Evolutionary conservation across 2,113 vertebrate genomes (phyloP), one percentile per base, ranked within the genome.

Genomic region (Hippotragus niger): DNA sequence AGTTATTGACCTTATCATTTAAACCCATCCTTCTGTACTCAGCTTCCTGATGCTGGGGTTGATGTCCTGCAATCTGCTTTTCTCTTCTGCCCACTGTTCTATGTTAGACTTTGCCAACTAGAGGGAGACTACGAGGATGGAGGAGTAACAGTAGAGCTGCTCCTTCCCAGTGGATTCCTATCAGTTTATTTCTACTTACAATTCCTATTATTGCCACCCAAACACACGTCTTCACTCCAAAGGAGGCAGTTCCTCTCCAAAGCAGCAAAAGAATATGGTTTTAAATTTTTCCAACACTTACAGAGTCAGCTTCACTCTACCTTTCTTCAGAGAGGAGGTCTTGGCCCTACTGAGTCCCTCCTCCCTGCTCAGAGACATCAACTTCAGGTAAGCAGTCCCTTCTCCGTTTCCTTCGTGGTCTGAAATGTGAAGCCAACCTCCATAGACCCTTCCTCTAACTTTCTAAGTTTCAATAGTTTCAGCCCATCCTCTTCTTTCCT

Each of bases 331-430:
- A 62, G n/a, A 55, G 4, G 43, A 6, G 5, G 1, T 29, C 13
- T 88, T 88, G 62, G 55, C 11, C 40, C 45, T 13, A 9, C 0
- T 45, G 53, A 23, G 12, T 11, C n/a, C 25, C 1, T 60, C 2
- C 12, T 71, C 7, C 78, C 47, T 33, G 19, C 27, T 94, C 36
- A 50, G 13, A 81, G 7, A 43, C 88, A 19, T 19, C 12, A 57
- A 6, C 13, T 76, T 5, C 19, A 7, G 43, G 10, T 62, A 6
- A 60, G 13, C 11, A 11, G 13, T 4, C 3, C 4, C 21, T 6
- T 14, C 57, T 45, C 7, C 0, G 1, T 6, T 71, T 45, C 7
- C 7, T n/a, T 13, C 6, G 0, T 23, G 50, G 17, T 82, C 50
- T 45, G 36, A 80, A 25, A 2, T 6, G 45, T 12, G 29, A 80